Evolutionary conservation across 2,888 invertebrate species (phyloP).

Genomic region (Pandemis corylana): DNA sequence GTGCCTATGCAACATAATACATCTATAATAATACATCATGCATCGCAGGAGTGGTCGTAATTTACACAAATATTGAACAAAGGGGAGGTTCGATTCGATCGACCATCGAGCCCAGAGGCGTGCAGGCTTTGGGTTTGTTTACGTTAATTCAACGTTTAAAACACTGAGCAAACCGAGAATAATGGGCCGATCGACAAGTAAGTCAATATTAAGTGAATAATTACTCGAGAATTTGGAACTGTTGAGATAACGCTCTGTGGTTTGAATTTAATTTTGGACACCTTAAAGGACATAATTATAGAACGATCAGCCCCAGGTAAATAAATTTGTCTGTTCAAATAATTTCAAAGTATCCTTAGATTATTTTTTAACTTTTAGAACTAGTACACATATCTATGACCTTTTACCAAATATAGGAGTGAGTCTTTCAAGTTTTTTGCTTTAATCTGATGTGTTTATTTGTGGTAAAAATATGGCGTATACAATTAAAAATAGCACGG

Average conservation of each 20-base stretch:
- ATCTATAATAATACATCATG: no score
- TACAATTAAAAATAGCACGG: no score
- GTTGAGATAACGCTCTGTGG: slow-evolving; percentile 24
- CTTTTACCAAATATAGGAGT: background rate
- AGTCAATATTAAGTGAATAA: slow-evolving; percentile 33
- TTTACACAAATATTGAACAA: slow-evolving; percentile 41
- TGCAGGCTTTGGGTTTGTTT: slow-evolving; percentile 17
- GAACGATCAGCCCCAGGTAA: background rate
- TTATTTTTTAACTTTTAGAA: background rate
- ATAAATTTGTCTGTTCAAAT: slow-evolving; percentile 8
- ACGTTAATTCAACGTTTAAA: slow-evolving; percentile 33
- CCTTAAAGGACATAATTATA: slow-evolving; percentile 13
- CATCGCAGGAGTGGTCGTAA: slow-evolving; percentile 37
- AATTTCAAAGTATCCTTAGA: background rate
- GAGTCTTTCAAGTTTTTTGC: background rate
- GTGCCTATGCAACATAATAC: slow-evolving; percentile 40
- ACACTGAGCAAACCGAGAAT: slow-evolving; percentile 22
- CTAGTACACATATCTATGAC: background rate
- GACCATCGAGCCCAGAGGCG: slow-evolving; percentile 14
- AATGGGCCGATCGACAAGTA: slow-evolving; percentile 24
- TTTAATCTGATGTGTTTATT: background rate
- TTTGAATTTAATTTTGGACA: slow-evolving; percentile 21
- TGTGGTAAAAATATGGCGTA: background rate
- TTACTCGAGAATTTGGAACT: slow-evolving; percentile 25
- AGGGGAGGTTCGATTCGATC: slow-evolving; percentile 27